Evolutionary conservation across 1,140 invertebrate species (phyloP), one percentile per base, ranked within the genome.

Genomic region (Drepana arcuata): DNA sequence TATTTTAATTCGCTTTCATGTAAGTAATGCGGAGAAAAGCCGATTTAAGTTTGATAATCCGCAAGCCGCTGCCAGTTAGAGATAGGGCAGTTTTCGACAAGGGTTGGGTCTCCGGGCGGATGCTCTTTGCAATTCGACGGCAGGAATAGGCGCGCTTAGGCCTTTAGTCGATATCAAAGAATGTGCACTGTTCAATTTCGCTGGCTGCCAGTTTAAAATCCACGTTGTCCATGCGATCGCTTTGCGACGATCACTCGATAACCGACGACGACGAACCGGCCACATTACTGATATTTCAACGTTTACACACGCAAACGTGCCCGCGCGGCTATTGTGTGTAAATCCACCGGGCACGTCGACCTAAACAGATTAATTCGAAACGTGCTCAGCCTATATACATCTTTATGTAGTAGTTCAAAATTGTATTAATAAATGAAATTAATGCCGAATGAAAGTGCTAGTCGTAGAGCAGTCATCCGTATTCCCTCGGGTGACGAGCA

Each of bases 41-140:
- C 34, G 52, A 57, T 57, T 59, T 47, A 48, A 63, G 54, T 69
- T 69, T 66, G 51, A 66, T 66, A 66, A 69, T 66, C 62, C 62
- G 38, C 34, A 41, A 52, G 44, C 59, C 52, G 50, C 48, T 54
- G 50, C 46, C 50, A 44, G 54, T 56, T 56, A 53, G 49, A 58
- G 62, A 66, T 69, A 69, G 56, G 44, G 49, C 36, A 28, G 41
- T 41, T 48, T 39, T 31, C 44, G 48, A 59, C 47, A 41, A 64
- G 54, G 66, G 66, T 55, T 35, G 36, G 38, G 25, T 31, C 16
- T 38, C 36, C 40, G 40, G 27, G 34, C 45, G 45, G 43, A 28
- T 30, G 37, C 44, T 32, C 31, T 52, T 62, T 52, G 48, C 47
- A 25, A 54, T 58, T 47, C 48, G 40, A 48, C 34, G 41, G 39